These are phyloP conservation scores for Chrysotoxum bicinctum DNA, from an alignment of 2,888 invertebrate species.

Conservation along the genomic window DNA sequence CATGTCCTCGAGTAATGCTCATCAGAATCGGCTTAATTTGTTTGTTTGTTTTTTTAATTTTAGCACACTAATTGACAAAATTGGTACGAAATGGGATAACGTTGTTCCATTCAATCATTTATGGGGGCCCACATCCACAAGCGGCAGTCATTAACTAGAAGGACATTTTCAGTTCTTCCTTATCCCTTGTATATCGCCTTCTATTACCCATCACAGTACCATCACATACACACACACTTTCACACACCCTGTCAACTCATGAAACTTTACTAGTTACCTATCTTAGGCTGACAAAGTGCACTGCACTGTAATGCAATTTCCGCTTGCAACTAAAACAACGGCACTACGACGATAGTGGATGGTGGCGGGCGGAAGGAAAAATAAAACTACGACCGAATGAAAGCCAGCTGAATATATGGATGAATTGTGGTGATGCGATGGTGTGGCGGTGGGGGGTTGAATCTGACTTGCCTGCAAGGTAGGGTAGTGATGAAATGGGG, in stretches of 20 bases:
- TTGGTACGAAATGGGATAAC: slow-evolving; percentile 18
- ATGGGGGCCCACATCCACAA: not conserved
- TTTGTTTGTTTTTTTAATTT: not conserved
- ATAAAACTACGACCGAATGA: slow-evolving; percentile 32
- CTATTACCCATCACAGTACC: not conserved
- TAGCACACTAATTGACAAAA: not conserved
- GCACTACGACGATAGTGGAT: slow-evolving; percentile 4
- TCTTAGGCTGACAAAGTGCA: slow-evolving; percentile 27
- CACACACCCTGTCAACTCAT: not conserved
- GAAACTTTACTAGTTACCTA: not conserved
- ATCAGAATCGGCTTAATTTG: not conserved
- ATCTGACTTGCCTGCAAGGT: slow-evolving; percentile 37
- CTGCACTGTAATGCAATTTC: slow-evolving; percentile 56
- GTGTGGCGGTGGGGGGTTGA: not conserved
- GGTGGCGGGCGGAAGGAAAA: slow-evolving; percentile 31
- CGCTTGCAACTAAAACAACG: slow-evolving; percentile 57
- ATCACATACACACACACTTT: not conserved
- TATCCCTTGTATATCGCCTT: not conserved
- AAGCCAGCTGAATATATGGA: slow-evolving; percentile 28
- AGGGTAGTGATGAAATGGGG: slow-evolving; percentile 49
- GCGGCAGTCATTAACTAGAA: slow-evolving; percentile 23
- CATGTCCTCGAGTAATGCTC: not conserved
- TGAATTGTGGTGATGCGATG: not conserved
- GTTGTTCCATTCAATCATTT: slow-evolving; percentile 28
- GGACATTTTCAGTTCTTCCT: not conserved